Evolutionary conservation across 2,888 invertebrate genomes (phyloP).

Genomic region (Sipha maydis): DNA sequence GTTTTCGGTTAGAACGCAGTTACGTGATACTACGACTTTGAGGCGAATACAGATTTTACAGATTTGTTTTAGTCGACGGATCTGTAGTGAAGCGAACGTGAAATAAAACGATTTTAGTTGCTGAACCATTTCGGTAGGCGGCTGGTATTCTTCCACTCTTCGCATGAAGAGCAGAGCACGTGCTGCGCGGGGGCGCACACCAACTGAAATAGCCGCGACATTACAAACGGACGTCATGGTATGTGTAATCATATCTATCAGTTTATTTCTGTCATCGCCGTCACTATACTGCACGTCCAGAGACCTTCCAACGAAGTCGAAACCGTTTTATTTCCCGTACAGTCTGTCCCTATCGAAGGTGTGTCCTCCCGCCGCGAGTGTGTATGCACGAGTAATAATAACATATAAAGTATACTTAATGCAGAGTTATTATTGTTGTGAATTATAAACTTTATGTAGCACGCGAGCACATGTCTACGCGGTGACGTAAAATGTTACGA

Average conservation of each 20-base stretch:
- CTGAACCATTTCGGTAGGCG: neutral
- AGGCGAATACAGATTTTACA: no score
- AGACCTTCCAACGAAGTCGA: constrained; percentile 24
- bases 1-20: no score
- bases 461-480: neutral
- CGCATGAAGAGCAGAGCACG: constrained; percentile 16
- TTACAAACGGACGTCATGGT: constrained; percentile 58
- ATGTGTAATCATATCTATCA: constrained; percentile 59
- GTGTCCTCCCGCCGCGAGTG: neutral
- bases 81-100: neutral
- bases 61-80: no score
- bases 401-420: neutral
- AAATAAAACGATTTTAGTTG: neutral
- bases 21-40: no score
- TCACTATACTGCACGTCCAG: constrained; percentile 10
- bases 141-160: neutral
- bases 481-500: neutral
- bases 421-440: neutral
- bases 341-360: neutral
- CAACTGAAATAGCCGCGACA: constrained; percentile 60
- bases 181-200: constrained; percentile 47
- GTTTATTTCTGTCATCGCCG: constrained; percentile 61
- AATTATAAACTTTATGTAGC: neutral
- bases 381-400: neutral
- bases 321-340: constrained; percentile 29